phyloP scores from a whole-genome alignment of 2,888 invertebrate genomes.

The Sminthurides aquaticus region DNA sequence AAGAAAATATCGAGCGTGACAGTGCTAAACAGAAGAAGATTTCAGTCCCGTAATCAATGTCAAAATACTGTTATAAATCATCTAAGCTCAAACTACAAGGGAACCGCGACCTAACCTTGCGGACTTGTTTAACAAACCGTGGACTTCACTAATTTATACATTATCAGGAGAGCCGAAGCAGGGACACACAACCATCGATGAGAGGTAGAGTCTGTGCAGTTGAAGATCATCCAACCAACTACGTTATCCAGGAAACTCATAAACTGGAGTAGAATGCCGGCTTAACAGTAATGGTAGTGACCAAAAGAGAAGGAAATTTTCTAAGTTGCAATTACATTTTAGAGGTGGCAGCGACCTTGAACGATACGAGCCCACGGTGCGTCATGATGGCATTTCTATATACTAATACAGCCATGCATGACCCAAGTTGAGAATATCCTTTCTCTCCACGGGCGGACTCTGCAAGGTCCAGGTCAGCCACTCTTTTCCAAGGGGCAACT shows the following conservation, averaged over 20 bases:
- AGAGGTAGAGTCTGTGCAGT: conserved; percentile 15
- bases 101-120: background rate
- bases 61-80: no score
- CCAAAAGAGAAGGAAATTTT: background rate
- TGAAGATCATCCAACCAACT: background rate
- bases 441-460: background rate
- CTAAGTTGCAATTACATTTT: conserved; percentile 10
- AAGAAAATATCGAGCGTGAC: no score
- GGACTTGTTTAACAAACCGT: background rate
- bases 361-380: conserved; percentile 15
- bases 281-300: conserved; percentile 9
- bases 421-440: conserved; percentile 26
- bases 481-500: background rate
- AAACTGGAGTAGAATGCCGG: conserved; percentile 17
- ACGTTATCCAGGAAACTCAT: background rate
- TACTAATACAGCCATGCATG: conserved; percentile 22
- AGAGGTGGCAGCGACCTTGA: conserved; percentile 17
- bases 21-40: no score
- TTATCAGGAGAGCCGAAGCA: conserved; percentile 12
- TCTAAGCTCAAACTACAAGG: no score
- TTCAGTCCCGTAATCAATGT: no score
- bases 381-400: background rate
- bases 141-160: background rate
- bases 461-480: conserved; percentile 4
- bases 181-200: conserved; percentile 24